Base-by-base conservation (phyloP, 23 tunicate species). In the Ascidia mentula region DNA sequence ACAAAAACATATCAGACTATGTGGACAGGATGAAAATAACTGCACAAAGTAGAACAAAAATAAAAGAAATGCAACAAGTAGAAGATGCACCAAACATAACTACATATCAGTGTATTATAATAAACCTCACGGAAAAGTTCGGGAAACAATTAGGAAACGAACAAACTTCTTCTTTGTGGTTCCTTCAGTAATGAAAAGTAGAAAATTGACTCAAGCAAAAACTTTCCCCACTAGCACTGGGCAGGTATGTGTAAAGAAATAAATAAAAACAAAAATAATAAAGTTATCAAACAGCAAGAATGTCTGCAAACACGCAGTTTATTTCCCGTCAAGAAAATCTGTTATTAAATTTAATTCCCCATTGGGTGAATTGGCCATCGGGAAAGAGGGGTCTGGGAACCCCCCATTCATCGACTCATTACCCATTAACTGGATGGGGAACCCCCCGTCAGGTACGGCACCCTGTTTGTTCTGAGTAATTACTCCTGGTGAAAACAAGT, bases 311-410 rank as follows among this genome's bases (percentile, higher is more conserved):
- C 12, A 53, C 13, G 65, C 32, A 37, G 45, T 32, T 33, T 38
- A 60, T 32, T 60, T 33, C 17, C 37, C 74, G 30, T 79, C 83
- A 22, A 79, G 26, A 3, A 81, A 35, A 45, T 81, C 77, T 40
- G 38, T 71, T 36, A 83, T 42, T 12, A 40, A 34, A 33, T 75
- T 76, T 71, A 83, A 36, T 4, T 83, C 75, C 6, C 61, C 46
- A 32, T 82, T 82, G 30, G 87, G 77, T 3, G 87, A 75, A 13
- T 75, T 37, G 5, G 75, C 59, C 31, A 53, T 53, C 65, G 65
- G 65, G 24, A 53, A 53, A 53, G 65, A 3, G 13, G 65, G 24
- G 24, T 53, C 65, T 6, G 65, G 65, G 65, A 53, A 53, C 1
- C 7, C 65, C 65, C 65, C 65, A 53, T 53, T 53, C 1, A 53